Evolutionary conservation across 2,888 invertebrate genomes (phyloP), one percentile per base, ranked within the genome.

Genomic region (Schizaphis graminum): DNA sequence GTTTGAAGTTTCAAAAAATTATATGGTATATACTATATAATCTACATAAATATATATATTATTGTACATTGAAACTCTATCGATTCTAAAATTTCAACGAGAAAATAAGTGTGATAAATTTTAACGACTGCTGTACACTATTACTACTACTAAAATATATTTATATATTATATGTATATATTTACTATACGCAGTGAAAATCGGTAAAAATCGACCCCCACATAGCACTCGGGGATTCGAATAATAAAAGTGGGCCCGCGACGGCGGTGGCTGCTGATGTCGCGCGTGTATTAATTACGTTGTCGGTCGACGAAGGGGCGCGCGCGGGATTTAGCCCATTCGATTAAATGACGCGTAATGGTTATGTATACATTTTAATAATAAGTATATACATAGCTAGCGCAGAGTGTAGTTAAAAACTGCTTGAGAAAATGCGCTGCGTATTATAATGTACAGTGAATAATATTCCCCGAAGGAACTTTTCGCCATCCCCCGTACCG

Each of bases 291-390:
- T 92, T 92, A 92, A 92, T 92, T 87, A 92, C 56, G 88, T 61
- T 10, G 61, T 89, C 41, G 89, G 84, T 53, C 84, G 84, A 67
- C 28, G 91, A 16, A 35, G 44, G 28, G 57, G 56, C 53, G 85
- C 56, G 77, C 77, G 77, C 35, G 41, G 84, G 85, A 56, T 61
- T 87, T 47, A 86, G 47, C 61, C 47, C 86, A 35, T 92, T 61
- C 84, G 77, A 93, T 93, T 93, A 93, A 93, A 93, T 93, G 93
- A 90, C 85, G 77, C 93, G 93, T 93, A 93, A 93, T 93, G 93
- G 47, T 77, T 93, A 89, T 93, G 85, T 57, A 47, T 44, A 56
- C 89, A 44, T 84, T 89, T 84, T 56, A 53, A 93, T 84, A 53
- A 67, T 67, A 61, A 61, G 88, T 88, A 67, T 87, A 84, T 47